Conservation (phyloP, 2,797 vertebrate species). For the Phalloptychus januarius region DNA sequence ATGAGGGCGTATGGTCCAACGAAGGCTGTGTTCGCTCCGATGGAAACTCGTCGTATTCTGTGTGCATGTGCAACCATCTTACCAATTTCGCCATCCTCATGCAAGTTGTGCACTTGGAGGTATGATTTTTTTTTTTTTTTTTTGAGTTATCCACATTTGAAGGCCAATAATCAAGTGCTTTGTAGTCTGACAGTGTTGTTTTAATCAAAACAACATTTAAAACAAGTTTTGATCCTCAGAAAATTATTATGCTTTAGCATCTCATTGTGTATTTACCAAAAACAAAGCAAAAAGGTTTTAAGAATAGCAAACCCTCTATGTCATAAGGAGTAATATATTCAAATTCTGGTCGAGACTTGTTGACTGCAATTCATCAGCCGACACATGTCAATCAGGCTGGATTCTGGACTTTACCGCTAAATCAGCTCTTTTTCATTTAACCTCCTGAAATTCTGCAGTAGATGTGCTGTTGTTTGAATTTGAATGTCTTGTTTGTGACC, state of each 20-base stretch:
- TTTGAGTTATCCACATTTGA: background rate
- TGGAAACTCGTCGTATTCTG: conserved; percentile 87
- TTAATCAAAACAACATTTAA: background rate
- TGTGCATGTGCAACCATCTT: conserved; percentile 94
- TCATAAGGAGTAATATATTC: background rate
- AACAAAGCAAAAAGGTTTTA: background rate
- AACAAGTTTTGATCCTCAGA: background rate
- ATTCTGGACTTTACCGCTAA: background rate
- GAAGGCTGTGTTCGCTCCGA: conserved; percentile 86
- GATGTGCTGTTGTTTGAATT: background rate
- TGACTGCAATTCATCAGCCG: background rate
- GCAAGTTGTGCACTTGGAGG: conserved; percentile 96
- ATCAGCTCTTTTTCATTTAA: background rate
- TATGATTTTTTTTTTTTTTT: conserved; percentile 63
- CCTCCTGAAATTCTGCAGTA: background rate
- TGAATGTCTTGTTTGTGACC: background rate
- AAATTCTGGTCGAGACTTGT: background rate
- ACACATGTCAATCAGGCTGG: background rate
- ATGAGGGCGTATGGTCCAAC: conserved; percentile 89
- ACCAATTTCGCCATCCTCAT: conserved; percentile 99
- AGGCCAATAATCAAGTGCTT: no score
- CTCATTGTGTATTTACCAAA: background rate
- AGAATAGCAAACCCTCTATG: background rate
- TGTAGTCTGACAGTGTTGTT: background rate
- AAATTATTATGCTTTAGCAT: background rate